Evolutionary conservation across 2,797 vertebrate genomes (phyloP), one percentile per base, ranked within the genome.

Genomic region (Catamblyrhynchus diadema): DNA sequence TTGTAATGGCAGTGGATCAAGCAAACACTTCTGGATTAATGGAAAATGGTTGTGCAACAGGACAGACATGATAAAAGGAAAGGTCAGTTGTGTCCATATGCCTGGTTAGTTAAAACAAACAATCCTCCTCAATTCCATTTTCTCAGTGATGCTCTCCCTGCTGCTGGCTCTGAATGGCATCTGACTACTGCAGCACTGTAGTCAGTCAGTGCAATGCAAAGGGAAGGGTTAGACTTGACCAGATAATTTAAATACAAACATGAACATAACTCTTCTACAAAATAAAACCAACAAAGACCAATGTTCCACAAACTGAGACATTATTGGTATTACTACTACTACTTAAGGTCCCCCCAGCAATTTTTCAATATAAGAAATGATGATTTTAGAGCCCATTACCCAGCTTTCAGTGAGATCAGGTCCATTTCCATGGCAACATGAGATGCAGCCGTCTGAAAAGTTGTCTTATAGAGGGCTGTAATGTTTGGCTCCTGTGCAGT

Each of bases 351-450:
- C 14, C 23, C 22, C 14, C 62, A 88, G n/a, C 16, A 50, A 21
- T 91, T 90, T 59, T 82, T 88, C 35, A 45, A 0, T 64, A 30
- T 45, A 54, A 69, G 13, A 16, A 81, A 22, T 21, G 21, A 65
- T 65, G 22, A 57, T 71, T 93, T 88, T 74, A 87, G 54, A 92
- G 64, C 30, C 48, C 81, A 78, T 82, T 92, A 86, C 33, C 32
- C 12, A 21, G 60, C 48, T 86, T 66, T 74, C 41, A 23, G 33
- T 23, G 67, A 79, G 62, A 28, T 41, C 33, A 61, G 60, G 71
- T 61, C 64, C 62, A 37, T 95, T 90, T 93, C 92, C 86, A 74
- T 93, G 74, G 82, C 82, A 93, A 93, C 67, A 2, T 30, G 51
- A 78, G 70, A 84, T 66, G 89, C 80, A 86, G 61, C 47, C 1